phyloP scores from a whole-genome alignment of 2,113 vertebrate genomes.

The Empidonax alnorum region DNA sequence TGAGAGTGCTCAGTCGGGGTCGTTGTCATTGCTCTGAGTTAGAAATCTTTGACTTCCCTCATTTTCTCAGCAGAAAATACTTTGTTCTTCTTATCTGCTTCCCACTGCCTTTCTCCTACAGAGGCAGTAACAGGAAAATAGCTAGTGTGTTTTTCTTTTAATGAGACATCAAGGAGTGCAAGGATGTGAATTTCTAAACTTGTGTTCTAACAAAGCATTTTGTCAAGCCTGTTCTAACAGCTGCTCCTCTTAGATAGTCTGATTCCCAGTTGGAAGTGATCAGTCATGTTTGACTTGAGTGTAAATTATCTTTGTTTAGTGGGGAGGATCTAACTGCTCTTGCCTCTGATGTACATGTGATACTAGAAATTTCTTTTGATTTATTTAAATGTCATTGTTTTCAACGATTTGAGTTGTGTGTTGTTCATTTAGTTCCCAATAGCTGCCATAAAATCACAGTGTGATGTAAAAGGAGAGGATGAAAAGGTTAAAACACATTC shows the following conservation, averaged over 20 bases:
- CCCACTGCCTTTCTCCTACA: slow-evolving; percentile 19
- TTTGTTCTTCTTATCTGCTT: slow-evolving; percentile 69
- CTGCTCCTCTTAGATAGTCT: slow-evolving; percentile 49
- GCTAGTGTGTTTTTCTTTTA: slow-evolving; percentile 25
- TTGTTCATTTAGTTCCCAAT: neutral
- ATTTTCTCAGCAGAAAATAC: slow-evolving; percentile 31
- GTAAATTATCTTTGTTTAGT: slow-evolving; percentile 2
- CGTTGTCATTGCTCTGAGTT: slow-evolving; percentile 10
- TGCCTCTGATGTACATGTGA: slow-evolving; percentile 5
- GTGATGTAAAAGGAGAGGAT: neutral
- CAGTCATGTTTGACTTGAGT: slow-evolving; percentile 19
- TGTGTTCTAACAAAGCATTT: slow-evolving; percentile 36
- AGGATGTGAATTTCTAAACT: slow-evolving; percentile 71
- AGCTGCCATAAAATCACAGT: neutral
- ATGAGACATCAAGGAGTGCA: slow-evolving; percentile 54
- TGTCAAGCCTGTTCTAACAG: slow-evolving; percentile 35
- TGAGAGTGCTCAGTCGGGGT: neutral
- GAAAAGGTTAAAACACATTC: neutral
- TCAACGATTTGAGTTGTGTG: neutral
- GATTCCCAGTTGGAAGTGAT: slow-evolving; percentile 51
- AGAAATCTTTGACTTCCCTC: slow-evolving; percentile 25
- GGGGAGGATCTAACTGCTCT: neutral
- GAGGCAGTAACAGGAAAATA: slow-evolving; percentile 55
- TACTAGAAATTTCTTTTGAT: slow-evolving; percentile 27
- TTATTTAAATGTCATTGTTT: slow-evolving; percentile 14